Evolutionary conservation across 2,113 vertebrate species (phyloP).

Genomic region (Melanotaenia duboulayi): DNA sequence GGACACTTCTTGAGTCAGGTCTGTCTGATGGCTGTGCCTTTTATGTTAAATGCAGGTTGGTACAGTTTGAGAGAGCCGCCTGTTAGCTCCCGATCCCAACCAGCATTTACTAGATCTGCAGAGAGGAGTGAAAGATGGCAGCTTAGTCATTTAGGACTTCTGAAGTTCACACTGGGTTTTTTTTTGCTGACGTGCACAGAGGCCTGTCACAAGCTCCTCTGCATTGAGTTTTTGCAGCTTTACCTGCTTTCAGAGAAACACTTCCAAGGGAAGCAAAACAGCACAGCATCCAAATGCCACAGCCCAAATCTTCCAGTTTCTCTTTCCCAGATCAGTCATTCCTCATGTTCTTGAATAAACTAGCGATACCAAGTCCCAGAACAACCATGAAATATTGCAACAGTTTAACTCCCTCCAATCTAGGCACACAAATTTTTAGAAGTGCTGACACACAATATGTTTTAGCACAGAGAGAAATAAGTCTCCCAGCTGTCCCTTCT

Average conservation of each 20-base stretch:
- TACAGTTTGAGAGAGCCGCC: conserved; percentile 36
- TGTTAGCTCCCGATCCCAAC: conserved; percentile 16
- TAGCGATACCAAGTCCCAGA: conserved; percentile 39
- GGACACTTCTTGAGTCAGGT: conserved; percentile 78
- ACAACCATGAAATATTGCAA: conserved; percentile 36
- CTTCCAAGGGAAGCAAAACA: conserved; percentile 57
- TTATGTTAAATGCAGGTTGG: conserved; percentile 17
- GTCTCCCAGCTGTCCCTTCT: conserved; percentile 55
- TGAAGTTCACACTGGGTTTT: conserved; percentile 44
- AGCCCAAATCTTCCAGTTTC: conserved; percentile 24
- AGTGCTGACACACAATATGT: conserved; percentile 66
- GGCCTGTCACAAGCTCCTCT: conserved; percentile 20
- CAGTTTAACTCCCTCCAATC: conserved; percentile 46
- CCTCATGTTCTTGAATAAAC: conserved; percentile 35
- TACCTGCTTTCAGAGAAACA: conserved; percentile 34
- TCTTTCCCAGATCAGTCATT: conserved; percentile 11
- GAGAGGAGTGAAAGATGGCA: conserved; percentile 74
- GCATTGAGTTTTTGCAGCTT: conserved; percentile 28
- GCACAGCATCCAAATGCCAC: conserved; percentile 33
- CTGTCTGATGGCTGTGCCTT: conserved; percentile 46
- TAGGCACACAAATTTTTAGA: conserved; percentile 67
- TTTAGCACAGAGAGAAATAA: conserved; percentile 65
- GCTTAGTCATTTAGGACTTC: conserved; percentile 63
- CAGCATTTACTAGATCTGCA: conserved; percentile 51
- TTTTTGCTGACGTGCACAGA: conserved; percentile 23